A percentile compares a stretch with the other conserved stretches of the same genome.
These are phyloP conservation scores for Eulithis testata DNA, from an alignment of 2,888 invertebrate genomes.

Conservation along the genomic window DNA sequence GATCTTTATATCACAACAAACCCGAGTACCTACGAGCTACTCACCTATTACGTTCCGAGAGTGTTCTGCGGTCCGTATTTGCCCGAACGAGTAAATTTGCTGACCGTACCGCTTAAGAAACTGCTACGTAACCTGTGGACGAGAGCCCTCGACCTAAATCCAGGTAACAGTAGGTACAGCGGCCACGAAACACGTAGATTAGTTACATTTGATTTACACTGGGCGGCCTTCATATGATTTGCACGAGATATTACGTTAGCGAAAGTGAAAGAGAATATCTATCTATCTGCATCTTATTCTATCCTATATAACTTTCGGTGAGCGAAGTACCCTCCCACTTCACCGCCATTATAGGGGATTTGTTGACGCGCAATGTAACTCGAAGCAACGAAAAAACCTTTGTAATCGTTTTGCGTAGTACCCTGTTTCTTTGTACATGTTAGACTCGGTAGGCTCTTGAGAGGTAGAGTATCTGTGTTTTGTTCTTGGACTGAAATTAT, in stretches of 20 bases:
- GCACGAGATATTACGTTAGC: no score
- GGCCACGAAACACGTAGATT: neutral
- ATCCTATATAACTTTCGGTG: no score
- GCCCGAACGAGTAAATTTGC: slow-evolving; percentile 18
- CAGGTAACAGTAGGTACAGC: slow-evolving; percentile 11
- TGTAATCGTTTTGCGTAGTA: no score
- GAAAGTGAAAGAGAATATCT: no score
- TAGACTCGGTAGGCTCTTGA: slow-evolving; percentile 7
- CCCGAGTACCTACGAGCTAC: neutral
- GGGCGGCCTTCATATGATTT: no score
- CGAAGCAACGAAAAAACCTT: no score
- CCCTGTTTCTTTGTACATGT: slow-evolving; percentile 18
- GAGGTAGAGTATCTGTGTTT: slow-evolving; percentile 2
- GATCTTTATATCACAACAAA: neutral
- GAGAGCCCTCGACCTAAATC: slow-evolving; percentile 31
- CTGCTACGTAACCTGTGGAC: slow-evolving; percentile 26
- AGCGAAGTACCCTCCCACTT: no score
- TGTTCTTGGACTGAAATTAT: no score
- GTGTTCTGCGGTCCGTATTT: slow-evolving; percentile 21
- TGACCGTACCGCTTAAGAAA: slow-evolving; percentile 30
- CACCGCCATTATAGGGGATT: no score
- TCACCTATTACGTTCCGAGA: slow-evolving; percentile 12
- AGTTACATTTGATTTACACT: no score
- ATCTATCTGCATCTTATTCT: no score
- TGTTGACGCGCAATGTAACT: no score